These are phyloP conservation scores for Brachypodius melanocephalos DNA, from an alignment of 2,113 vertebrate genomes.

Conservation along the genomic window DNA sequence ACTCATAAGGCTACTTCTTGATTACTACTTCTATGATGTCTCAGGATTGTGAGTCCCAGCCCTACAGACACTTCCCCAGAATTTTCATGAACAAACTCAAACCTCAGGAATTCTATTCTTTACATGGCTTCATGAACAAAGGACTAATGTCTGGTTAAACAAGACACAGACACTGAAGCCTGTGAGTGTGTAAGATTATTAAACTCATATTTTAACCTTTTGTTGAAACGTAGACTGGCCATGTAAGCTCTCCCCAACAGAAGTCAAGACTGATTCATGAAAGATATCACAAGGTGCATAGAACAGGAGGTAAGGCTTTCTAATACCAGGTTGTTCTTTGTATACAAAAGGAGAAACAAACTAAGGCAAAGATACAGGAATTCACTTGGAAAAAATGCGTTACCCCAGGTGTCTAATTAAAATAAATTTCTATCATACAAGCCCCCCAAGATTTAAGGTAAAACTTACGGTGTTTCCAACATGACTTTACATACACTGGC, in stretches of 20 bases:
- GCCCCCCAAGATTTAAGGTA: neutral
- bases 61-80: neutral
- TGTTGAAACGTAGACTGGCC: neutral
- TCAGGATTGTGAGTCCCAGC: neutral
- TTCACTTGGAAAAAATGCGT: neutral
- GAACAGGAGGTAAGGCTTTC: neutral
- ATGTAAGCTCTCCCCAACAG: neutral
- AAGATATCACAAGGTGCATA: neutral
- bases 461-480: conserved; percentile 97
- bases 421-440: neutral
- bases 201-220: neutral
- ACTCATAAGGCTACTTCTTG: neutral
- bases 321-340: neutral
- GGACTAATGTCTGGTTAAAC: neutral
- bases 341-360: neutral
- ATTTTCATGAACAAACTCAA: neutral
- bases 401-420: neutral
- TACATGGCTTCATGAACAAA: neutral
- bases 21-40: neutral
- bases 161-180: neutral
- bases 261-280: neutral
- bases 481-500: conserved; percentile 98
- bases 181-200: neutral
- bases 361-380: neutral
- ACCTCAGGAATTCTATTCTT: neutral